phyloP scores from a whole-genome alignment of 2,888 invertebrate species.

The Ceriagrion tenellum region DNA sequence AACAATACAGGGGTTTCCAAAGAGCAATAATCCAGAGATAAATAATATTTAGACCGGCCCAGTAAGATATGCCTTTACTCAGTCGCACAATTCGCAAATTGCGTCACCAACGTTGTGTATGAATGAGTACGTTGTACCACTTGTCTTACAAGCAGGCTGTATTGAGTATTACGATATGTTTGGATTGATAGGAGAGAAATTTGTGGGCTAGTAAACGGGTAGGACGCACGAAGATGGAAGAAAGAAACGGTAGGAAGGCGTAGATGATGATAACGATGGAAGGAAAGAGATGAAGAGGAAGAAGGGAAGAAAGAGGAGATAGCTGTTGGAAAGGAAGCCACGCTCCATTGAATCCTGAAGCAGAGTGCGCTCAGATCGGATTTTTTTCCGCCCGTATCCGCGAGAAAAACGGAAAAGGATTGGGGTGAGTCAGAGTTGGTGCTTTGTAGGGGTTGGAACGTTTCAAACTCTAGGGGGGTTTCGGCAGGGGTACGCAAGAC shows the following conservation, averaged over 20 bases:
- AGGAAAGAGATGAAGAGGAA: background rate
- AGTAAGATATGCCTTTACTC: no score
- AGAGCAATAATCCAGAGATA: no score
- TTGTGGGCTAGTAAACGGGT: background rate
- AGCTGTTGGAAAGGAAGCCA: conserved; percentile 61
- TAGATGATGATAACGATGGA: background rate
- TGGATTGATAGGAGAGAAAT: background rate
- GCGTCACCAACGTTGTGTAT: no score
- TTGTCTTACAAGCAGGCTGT: background rate
- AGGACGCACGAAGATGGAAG: background rate
- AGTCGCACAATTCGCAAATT: no score
- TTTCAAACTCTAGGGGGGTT: background rate
- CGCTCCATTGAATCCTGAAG: conserved; percentile 63
- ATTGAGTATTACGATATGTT: background rate
- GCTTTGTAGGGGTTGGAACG: background rate
- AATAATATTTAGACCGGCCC: no score
- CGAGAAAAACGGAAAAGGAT: conserved; percentile 38
- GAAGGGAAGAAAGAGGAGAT: background rate
- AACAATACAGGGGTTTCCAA: no score
- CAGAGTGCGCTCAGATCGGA: conserved; percentile 55
- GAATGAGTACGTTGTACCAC: no score
- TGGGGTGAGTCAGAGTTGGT: background rate
- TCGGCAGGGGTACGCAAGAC: background rate
- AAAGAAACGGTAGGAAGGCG: background rate
- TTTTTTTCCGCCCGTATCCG: conserved; percentile 55